Conservation (phyloP, 2,113 vertebrate genomes). For the Hippocampus abdominalis region DNA sequence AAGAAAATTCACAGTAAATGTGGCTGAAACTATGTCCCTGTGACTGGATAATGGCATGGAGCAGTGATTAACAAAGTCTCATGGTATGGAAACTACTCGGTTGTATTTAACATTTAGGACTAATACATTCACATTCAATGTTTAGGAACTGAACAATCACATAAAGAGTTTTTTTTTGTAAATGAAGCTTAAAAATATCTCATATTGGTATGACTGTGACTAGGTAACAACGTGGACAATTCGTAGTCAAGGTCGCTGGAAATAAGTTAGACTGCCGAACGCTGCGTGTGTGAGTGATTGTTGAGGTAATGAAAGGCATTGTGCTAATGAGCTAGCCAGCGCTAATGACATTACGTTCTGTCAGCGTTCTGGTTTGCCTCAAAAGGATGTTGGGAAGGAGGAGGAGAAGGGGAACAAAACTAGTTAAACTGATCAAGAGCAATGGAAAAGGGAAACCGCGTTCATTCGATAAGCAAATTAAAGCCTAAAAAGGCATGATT, state of each 20-base stretch:
- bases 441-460: not conserved
- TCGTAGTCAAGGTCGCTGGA: not conserved
- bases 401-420: constrained; percentile 23
- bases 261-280: constrained; percentile 36
- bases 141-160: too few relatives aligned
- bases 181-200: too few relatives aligned
- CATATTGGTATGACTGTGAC: not conserved
- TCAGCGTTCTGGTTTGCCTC: constrained; percentile 61
- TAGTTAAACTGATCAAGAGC: constrained; percentile 16
- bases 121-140: too few relatives aligned
- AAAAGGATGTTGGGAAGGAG: constrained; percentile 23
- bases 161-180: too few relatives aligned
- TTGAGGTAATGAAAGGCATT: constrained; percentile 62
- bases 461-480: not conserved
- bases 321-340: constrained; percentile 42
- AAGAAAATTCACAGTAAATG: too few relatives aligned
- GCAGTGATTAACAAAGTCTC: too few relatives aligned
- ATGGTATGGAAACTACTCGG: too few relatives aligned
- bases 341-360: constrained; percentile 56
- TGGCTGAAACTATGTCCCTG: too few relatives aligned
- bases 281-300: constrained; percentile 52
- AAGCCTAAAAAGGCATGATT: not conserved
- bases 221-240: not conserved
- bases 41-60: too few relatives aligned
- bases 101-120: too few relatives aligned